Conservation (phyloP, 2,888 invertebrate species). For the Thereva unica region DNA sequence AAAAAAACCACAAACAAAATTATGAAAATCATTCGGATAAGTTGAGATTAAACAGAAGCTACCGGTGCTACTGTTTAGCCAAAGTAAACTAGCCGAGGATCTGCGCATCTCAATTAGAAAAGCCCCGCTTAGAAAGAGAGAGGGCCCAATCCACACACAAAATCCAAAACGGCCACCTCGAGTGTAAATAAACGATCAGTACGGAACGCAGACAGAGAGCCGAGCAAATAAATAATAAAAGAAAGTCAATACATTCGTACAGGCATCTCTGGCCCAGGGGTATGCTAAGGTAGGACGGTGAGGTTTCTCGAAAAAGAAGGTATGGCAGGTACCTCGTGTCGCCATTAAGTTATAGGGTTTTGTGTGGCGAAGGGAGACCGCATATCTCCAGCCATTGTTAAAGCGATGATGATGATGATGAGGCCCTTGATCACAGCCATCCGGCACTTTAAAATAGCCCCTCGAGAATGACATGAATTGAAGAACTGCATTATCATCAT, state of each 20-base stretch:
- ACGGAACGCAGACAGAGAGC: too few relatives aligned
- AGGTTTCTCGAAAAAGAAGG: too few relatives aligned
- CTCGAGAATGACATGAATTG: neutral
- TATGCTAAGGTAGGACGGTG: too few relatives aligned
- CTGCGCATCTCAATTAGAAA: constrained; percentile 37
- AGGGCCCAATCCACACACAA: neutral
- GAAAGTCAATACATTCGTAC: too few relatives aligned
- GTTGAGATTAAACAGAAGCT: constrained; percentile 31
- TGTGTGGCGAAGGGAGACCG: neutral
- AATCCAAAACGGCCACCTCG: constrained; percentile 26
- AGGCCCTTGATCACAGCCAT: constrained; percentile 5
- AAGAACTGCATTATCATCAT: neutral
- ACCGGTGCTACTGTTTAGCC: constrained; percentile 39
- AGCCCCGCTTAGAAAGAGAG: constrained; percentile 19
- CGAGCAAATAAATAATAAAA: too few relatives aligned
- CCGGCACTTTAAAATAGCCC: constrained; percentile 9
- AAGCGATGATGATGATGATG: neutral
- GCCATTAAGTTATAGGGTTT: constrained; percentile 1
- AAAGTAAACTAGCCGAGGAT: constrained; percentile 39
- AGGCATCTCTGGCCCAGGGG: too few relatives aligned
- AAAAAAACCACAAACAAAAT: constrained; percentile 19
- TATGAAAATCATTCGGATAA: constrained; percentile 26
- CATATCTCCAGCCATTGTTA: neutral
- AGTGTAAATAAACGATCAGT: neutral
- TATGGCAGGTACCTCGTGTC: neutral